Base-by-base conservation (phyloP, 1,140 invertebrate genomes). In the Amphibalanus amphitrite region DNA sequence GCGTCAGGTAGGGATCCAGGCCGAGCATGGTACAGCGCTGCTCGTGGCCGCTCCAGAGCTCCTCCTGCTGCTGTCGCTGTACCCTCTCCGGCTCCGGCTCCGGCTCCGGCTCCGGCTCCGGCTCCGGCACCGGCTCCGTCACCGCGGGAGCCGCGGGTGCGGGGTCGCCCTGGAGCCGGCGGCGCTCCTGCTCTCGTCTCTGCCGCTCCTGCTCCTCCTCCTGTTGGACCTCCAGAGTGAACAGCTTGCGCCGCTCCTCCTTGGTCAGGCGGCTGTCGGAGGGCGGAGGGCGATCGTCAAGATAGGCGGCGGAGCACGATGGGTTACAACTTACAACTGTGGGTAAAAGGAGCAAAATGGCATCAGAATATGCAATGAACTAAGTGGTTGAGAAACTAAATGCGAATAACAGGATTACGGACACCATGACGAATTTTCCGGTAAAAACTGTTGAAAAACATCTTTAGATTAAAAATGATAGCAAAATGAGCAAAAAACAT, bases 161-260 rank as follows among this genome's bases (percentile, higher is more conserved):
- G 73, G 30, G 70, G 25, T 33, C 29, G 72, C 70, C 68, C 29
- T 72, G 72, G 38, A 68, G 29, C 64, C 69, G 28, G 29, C 72
- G 71, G 4, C 28, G 71, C 64, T 67, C 69, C 29, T 67, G 69
- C 29, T 29, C 28, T 20, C 29, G n/a, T 40, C 72, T 4, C 20
- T 40, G 30, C 23, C 28, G 70, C 25, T 10, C 67, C 38, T 47
- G 40, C 40, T 74, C 71, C 68, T 70, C 84, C 72, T 89, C 86
- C 73, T 88, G 83, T 23, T 67, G 65, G n/a, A 84, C 80, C 81
- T 90, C 87, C 26, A 87, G 79, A 28, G 88, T 90, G 81, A 93
- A 94, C 69, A 89, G 79, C 76, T 90, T 86, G 33, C 91, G 79
- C 6, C 90, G 79, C 76, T 91, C 86, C 69, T 86, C 84, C 70